These are phyloP conservation scores for Orthosia cruda DNA, from an alignment of 2,888 invertebrate genomes.

Conservation along the genomic window DNA sequence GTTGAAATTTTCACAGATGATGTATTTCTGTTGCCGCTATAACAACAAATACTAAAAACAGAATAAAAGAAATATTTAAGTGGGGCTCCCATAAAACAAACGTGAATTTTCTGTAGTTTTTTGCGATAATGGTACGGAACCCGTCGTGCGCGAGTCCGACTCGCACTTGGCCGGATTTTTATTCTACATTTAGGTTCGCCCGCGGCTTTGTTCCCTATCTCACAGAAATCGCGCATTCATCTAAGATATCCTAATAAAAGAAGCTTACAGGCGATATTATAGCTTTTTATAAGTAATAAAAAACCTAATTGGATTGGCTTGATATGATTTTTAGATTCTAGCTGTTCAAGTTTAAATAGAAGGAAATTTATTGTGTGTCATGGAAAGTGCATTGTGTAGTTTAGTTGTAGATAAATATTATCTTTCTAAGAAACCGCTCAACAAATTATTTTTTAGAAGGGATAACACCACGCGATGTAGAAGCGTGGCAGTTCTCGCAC, in stretches of 20 bases:
- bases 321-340: background rate
- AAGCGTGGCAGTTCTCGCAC: slow-evolving; percentile 6
- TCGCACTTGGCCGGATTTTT: no score
- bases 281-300: background rate
- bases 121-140: no score
- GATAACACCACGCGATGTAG: background rate
- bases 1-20: no score
- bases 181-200: background rate
- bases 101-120: no score
- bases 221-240: no score
- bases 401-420: background rate
- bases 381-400: slow-evolving; percentile 2
- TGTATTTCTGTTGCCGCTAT: no score
- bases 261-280: background rate
- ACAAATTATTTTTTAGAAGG: slow-evolving; percentile 13
- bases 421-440: no score
- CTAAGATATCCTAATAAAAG: background rate
- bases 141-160: no score
- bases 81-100: no score
- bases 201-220: background rate
- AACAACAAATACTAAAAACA: no score
- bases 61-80: no score
- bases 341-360: background rate
- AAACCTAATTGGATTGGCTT: no score
- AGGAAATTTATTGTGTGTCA: background rate